Percentiles rank a stretch among this genome's conserved stretches.
Conservation (phyloP, 2,113 vertebrate species). For the Oreotragus oreotragus region DNA sequence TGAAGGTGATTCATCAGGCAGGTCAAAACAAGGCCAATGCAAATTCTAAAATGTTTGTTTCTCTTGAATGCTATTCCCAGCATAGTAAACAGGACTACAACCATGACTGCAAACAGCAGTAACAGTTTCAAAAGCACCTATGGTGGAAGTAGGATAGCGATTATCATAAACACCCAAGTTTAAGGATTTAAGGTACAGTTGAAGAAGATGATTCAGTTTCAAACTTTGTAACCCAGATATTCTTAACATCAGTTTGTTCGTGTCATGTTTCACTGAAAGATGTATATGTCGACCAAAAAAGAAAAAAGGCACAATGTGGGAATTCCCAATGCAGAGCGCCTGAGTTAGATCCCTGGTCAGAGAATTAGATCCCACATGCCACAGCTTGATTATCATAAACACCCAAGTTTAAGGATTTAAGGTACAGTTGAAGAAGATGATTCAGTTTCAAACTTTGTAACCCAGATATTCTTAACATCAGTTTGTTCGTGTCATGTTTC, state of each 20-base stretch:
- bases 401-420: background rate
- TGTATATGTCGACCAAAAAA: background rate
- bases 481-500: background rate
- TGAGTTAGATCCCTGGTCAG: background rate
- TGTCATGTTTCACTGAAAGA: background rate
- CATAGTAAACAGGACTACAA: slow-evolving; percentile 7
- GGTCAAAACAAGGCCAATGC: slow-evolving; percentile 69
- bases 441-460: background rate
- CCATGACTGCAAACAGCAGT: background rate
- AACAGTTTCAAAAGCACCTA: slow-evolving; percentile 18
- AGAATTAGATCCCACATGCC: background rate
- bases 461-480: background rate
- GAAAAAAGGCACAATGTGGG: background rate
- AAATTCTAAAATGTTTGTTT: slow-evolving; percentile 28
- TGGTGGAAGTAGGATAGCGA: background rate
- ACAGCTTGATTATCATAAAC: background rate
- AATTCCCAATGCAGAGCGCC: background rate
- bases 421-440: background rate
- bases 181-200: background rate
- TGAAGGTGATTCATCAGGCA: slow-evolving; percentile 66
- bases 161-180: background rate
- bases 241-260: background rate
- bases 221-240: background rate
- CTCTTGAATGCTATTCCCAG: background rate
- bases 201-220: background rate